Evolutionary conservation across 2,888 invertebrate genomes (phyloP).

Genomic region (Ectemnius cavifrons): DNA sequence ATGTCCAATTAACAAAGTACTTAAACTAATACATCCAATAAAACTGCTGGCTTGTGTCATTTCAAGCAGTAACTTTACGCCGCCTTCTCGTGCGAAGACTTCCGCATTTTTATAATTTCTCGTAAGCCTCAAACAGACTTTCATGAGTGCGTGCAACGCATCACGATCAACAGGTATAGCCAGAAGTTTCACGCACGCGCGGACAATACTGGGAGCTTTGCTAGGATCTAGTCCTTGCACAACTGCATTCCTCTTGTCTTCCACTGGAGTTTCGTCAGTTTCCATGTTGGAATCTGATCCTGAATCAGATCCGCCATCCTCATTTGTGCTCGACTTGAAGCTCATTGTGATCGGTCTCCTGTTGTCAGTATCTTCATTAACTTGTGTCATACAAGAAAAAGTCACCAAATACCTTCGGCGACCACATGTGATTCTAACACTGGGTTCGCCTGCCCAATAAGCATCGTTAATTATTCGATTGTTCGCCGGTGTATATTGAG

Average conservation of each 20-base stretch:
- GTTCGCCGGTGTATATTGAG: slow-evolving; percentile 84
- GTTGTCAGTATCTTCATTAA: slow-evolving; percentile 91
- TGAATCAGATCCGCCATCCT: slow-evolving; percentile 60
- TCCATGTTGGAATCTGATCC: slow-evolving; percentile 74
- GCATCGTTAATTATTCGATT: slow-evolving; percentile 89
- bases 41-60: slow-evolving; percentile 86
- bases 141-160: slow-evolving; percentile 87
- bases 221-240: slow-evolving; percentile 73
- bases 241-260: slow-evolving; percentile 71
- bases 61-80: slow-evolving; percentile 84
- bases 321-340: slow-evolving; percentile 65
- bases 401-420: slow-evolving; percentile 87
- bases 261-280: slow-evolving; percentile 70
- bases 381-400: slow-evolving; percentile 89
- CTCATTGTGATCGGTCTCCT: slow-evolving; percentile 88
- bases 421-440: slow-evolving; percentile 85
- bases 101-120: slow-evolving; percentile 86
- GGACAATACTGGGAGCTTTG: slow-evolving; percentile 74
- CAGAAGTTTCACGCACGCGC: slow-evolving; percentile 84
- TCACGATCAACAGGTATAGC: slow-evolving; percentile 86
- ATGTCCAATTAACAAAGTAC: slow-evolving; percentile 88
- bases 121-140: slow-evolving; percentile 86
- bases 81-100: slow-evolving; percentile 86
- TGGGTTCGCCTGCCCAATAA: slow-evolving; percentile 85
- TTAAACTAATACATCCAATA: slow-evolving; percentile 86